Percentiles rank a stretch among this genome's conserved stretches.
phyloP scores from a whole-genome alignment of 2,797 vertebrate species.

The Characodon lateralis region DNA sequence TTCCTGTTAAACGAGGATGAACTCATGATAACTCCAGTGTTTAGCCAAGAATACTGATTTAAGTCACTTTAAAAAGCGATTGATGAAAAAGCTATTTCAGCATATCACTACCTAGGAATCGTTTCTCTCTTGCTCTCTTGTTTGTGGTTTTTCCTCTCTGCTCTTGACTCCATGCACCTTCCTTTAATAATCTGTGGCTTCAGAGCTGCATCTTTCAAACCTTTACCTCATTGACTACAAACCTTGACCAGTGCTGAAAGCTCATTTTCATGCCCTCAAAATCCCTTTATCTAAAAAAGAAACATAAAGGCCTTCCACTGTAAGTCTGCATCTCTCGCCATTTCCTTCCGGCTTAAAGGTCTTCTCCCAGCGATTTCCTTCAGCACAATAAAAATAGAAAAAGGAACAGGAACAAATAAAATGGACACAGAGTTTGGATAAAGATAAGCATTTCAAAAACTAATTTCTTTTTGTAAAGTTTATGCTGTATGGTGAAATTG shows the following conservation, averaged over 20 bases:
- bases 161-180: background rate
- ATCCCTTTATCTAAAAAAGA: background rate
- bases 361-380: background rate
- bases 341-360: background rate
- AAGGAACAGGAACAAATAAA: background rate
- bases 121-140: too few relatives aligned
- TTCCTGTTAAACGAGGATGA: background rate
- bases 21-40: background rate
- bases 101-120: too few relatives aligned
- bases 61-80: too few relatives aligned
- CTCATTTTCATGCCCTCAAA: background rate
- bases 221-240: background rate
- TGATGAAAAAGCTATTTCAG: too few relatives aligned
- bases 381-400: background rate
- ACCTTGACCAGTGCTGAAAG: background rate
- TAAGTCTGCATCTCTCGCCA: background rate
- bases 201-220: background rate
- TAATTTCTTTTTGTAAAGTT: background rate
- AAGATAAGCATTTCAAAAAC: background rate
- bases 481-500: background rate
- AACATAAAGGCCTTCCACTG: background rate
- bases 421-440: background rate
- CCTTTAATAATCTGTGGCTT: background rate
- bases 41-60: background rate
- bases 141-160: background rate